These are phyloP conservation scores for Petroica traversi DNA, from an alignment of 2,113 vertebrate genomes.

Conservation along the genomic window DNA sequence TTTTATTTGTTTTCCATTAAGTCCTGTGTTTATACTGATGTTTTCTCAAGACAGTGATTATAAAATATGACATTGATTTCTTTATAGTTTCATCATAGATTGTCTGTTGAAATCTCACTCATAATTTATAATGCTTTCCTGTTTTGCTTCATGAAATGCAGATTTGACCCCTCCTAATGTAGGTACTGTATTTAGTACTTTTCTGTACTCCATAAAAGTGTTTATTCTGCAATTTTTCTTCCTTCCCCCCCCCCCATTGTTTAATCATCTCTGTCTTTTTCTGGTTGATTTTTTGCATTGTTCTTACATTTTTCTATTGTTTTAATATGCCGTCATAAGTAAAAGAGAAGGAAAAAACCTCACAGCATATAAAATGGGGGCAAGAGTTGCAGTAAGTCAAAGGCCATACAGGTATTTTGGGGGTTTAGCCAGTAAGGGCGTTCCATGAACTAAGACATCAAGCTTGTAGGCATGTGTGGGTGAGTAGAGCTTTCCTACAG, in stretches of 20 bases:
- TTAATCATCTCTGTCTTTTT: slow-evolving; percentile 34
- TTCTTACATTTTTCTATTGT: slow-evolving; percentile 57
- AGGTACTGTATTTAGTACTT: slow-evolving; percentile 87
- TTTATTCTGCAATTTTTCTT: slow-evolving; percentile 33
- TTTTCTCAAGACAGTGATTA: slow-evolving; percentile 36
- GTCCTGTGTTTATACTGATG: slow-evolving; percentile 6
- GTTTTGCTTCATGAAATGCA: slow-evolving; percentile 82
- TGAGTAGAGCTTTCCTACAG: background rate
- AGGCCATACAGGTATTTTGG: background rate
- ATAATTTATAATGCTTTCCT: slow-evolving; percentile 78
- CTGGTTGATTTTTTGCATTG: slow-evolving; percentile 62
- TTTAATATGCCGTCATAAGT: slow-evolving; percentile 73
- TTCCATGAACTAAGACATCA: background rate
- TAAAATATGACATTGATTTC: slow-evolving; percentile 36
- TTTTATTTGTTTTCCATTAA: background rate
- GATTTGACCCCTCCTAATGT: slow-evolving; percentile 87
- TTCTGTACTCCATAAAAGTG: slow-evolving; percentile 67
- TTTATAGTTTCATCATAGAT: slow-evolving; percentile 55
- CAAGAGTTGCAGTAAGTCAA: background rate
- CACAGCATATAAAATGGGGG: background rate
- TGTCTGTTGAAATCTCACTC: slow-evolving; percentile 69
- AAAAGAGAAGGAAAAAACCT: background rate
- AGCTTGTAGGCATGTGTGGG: background rate
- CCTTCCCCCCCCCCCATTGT: background rate
- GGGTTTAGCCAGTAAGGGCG: background rate